Conservation (phyloP, 2,888 invertebrate species). For the Dolomedes plantarius region DNA sequence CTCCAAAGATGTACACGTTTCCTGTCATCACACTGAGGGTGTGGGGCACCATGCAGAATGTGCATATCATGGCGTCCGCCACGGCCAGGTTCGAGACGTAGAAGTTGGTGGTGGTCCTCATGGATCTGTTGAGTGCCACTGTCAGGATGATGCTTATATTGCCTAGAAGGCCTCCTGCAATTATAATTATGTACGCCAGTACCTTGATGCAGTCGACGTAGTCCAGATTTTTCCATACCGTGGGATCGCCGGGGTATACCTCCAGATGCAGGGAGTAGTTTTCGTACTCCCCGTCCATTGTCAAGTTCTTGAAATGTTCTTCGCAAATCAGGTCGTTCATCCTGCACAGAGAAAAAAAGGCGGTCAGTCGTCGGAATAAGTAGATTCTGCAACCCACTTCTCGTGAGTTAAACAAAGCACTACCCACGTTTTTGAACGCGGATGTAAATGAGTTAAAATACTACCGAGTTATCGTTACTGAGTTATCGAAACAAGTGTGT, state of each 20-base stretch:
- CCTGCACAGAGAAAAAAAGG: too few relatives aligned
- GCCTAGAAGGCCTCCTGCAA: constrained; percentile 74
- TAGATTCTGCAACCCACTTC: too few relatives aligned
- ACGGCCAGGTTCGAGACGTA: constrained; percentile 75
- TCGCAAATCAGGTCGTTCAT: neutral
- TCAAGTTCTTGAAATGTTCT: neutral
- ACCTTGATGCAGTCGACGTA: constrained; percentile 73
- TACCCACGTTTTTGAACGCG: too few relatives aligned
- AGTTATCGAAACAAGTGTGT: too few relatives aligned
- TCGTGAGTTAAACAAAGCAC: too few relatives aligned
- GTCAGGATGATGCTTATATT: constrained; percentile 75
- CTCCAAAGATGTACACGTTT: constrained; percentile 74
- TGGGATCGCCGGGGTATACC: neutral
- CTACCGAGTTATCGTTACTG: too few relatives aligned
- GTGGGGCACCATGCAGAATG: constrained; percentile 75
- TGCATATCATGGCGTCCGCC: constrained; percentile 75
- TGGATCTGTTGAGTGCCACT: constrained; percentile 74
- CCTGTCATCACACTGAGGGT: constrained; percentile 74
- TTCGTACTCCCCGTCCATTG: neutral
- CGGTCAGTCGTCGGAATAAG: too few relatives aligned
- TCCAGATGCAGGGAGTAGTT: neutral
- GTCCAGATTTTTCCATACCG: constrained; percentile 40
- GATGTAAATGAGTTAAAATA: too few relatives aligned
- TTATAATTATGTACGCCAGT: constrained; percentile 74
- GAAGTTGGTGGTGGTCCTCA: constrained; percentile 75